phyloP scores from a whole-genome alignment of 2,797 vertebrate genomes.

The Centropyge bicolor region DNA sequence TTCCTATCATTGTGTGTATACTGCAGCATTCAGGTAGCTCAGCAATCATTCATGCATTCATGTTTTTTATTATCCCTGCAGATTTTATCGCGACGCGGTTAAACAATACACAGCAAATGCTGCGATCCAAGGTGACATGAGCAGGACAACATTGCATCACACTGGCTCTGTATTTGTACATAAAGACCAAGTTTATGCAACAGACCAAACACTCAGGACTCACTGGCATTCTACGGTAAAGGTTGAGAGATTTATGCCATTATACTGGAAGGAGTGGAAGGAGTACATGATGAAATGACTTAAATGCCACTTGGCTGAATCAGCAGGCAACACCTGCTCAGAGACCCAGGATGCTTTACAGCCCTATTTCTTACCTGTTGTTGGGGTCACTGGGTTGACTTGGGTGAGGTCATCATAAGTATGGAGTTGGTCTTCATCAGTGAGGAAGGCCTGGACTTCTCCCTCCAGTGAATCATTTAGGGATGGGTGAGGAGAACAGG shows the following conservation, averaged over 20 bases:
- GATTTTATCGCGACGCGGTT: conserved; percentile 41
- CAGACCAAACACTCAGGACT: conserved; percentile 2
- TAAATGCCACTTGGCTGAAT: not conserved
- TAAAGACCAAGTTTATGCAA: conserved; percentile 14
- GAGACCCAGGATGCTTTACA: not conserved
- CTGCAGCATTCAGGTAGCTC: not conserved
- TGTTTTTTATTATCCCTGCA: conserved; percentile 17
- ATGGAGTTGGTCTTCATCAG: conserved; percentile 87
- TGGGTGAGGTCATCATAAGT: conserved; percentile 95
- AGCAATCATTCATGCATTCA: conserved; percentile 20
- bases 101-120: conserved; percentile 41
- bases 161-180: conserved; percentile 12
- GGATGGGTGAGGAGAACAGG: conserved; percentile 42
- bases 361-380: conserved; percentile 85
- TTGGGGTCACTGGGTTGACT: conserved; percentile 94
- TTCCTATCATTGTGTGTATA: conserved; percentile 1
- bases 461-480: conserved; percentile 84
- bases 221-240: not conserved
- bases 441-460: conserved; percentile 89
- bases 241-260: not conserved
- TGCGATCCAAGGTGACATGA: conserved; percentile 47
- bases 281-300: not conserved
- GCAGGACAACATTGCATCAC: conserved; percentile 21
- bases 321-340: not conserved
- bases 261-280: not conserved